These are phyloP conservation scores for Drosophila murphyi DNA, from an alignment of 1,140 invertebrate species.

Conservation along the genomic window DNA sequence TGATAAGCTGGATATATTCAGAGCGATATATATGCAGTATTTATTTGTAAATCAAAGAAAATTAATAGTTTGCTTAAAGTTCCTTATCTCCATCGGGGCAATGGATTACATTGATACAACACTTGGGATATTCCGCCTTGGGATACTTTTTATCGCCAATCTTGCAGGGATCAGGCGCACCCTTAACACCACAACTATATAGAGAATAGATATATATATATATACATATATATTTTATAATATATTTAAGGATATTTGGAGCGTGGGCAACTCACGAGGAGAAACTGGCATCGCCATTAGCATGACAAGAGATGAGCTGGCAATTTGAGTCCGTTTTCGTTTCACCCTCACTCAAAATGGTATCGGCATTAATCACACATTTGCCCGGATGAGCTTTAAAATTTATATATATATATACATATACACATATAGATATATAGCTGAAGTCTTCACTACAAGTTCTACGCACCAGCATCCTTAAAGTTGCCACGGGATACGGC, in stretches of 20 bases:
- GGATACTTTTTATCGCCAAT: constrained; percentile 32
- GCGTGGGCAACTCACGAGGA: constrained; percentile 5
- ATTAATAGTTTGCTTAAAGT: background rate
- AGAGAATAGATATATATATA: background rate
- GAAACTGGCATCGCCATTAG: constrained; percentile 3
- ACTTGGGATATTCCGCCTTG: constrained; percentile 33
- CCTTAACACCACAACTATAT: constrained; percentile 12
- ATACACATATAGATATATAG: background rate
- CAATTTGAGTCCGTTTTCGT: background rate
- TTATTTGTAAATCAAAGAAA: background rate
- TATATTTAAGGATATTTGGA: background rate
- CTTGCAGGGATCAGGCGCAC: background rate
- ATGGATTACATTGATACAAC: constrained; percentile 22
- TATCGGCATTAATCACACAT: constrained; percentile 13
- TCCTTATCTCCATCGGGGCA: constrained; percentile 15
- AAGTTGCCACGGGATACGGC: background rate
- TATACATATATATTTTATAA: background rate
- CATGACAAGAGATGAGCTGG: background rate
- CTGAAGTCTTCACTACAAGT: background rate
- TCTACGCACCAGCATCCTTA: constrained; percentile 16
- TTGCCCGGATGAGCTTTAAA: constrained; percentile 31
- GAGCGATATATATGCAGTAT: background rate
- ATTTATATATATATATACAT: background rate
- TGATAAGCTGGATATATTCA: no score
- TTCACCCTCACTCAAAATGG: constrained; percentile 19